phyloP scores from a whole-genome alignment of 1,140 invertebrate species.

The Parapsyche elsis region DNA sequence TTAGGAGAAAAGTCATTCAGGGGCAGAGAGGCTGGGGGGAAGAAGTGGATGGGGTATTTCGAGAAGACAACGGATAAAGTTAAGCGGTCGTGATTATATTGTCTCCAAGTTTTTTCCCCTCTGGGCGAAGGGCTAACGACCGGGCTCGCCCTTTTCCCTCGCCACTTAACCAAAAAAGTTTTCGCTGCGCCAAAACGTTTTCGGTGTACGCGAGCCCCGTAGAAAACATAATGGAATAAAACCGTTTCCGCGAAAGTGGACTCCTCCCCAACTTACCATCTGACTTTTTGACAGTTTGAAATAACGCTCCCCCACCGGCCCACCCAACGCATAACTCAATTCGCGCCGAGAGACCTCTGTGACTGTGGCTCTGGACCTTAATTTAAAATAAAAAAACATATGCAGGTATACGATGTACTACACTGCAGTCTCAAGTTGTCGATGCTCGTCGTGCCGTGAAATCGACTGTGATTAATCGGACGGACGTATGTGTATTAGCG shows the following conservation, averaged over 20 bases:
- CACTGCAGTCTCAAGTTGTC: too few species aligned
- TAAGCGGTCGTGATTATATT: slow-evolving; percentile 43
- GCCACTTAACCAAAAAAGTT: slow-evolving; percentile 34
- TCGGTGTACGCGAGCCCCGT: neutral
- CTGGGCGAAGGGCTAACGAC: slow-evolving; percentile 29
- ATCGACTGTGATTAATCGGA: too few species aligned
- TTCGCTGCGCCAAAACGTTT: neutral
- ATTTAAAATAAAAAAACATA: too few species aligned
- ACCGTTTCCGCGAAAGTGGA: slow-evolving; percentile 15
- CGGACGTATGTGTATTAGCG: too few species aligned
- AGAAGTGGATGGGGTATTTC: too few species aligned
- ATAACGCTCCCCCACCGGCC: neutral
- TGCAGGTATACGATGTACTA: too few species aligned
- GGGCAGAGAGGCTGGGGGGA: neutral
- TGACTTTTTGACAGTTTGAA: slow-evolving; percentile 38
- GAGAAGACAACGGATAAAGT: slow-evolving; percentile 35
- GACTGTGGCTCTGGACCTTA: too few species aligned
- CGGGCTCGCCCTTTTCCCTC: neutral
- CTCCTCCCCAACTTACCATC: neutral
- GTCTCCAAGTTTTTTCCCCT: slow-evolving; percentile 32
- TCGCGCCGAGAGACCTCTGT: neutral
- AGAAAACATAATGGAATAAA: slow-evolving; percentile 36
- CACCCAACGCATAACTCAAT: neutral
- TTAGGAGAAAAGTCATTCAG: slow-evolving; percentile 32
- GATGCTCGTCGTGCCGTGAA: too few species aligned